A percentile compares a stretch with the other conserved stretches of the same genome.
Conservation (phyloP, 1,140 invertebrate species). For the Patella vulgata region DNA sequence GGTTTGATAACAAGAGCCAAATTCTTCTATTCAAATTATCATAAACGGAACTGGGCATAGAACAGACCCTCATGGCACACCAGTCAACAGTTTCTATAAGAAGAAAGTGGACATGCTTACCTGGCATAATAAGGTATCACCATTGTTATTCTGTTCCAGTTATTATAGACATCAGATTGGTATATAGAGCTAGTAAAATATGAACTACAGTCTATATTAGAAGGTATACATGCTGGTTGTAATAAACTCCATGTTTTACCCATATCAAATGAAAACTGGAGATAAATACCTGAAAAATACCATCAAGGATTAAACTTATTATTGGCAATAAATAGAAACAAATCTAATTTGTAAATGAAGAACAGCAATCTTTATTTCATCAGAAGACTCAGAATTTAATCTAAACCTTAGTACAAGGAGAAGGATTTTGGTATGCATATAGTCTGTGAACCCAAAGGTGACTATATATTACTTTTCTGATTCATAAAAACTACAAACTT, state of each 20-base stretch:
- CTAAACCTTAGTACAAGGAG: no score
- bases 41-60: no score
- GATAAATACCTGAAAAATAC: slow-evolving; percentile 43
- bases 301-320: not conserved
- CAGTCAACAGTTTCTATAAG: no score
- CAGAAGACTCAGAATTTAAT: not conserved
- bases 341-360: not conserved
- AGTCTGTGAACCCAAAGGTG: no score
- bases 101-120: no score
- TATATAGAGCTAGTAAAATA: slow-evolving; percentile 43
- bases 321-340: not conserved
- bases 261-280: slow-evolving; percentile 60
- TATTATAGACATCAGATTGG: slow-evolving; percentile 49
- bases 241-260: slow-evolving; percentile 60
- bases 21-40: no score
- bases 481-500: slow-evolving; percentile 1
- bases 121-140: slow-evolving; percentile 56
- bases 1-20: no score
- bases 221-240: slow-evolving; percentile 48
- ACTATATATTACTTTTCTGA: no score
- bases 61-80: no score
- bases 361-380: not conserved
- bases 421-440: no score
- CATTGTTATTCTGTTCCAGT: slow-evolving; percentile 58
- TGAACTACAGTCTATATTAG: slow-evolving; percentile 50